Base-by-base conservation (phyloP, 92 coral and sea anemone species). In the Epizoanthus stellaris region DNA sequence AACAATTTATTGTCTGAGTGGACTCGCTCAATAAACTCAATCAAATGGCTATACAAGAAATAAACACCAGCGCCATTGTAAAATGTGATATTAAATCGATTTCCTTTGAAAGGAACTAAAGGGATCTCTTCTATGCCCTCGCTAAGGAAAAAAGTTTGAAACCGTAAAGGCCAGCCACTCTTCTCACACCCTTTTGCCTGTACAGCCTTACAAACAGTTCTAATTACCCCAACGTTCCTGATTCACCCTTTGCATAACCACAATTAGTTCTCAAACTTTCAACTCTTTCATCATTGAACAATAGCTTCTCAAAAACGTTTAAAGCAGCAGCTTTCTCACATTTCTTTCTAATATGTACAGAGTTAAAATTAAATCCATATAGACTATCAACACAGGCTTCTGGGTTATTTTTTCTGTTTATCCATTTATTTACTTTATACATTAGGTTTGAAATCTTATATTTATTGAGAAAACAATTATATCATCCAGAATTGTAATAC, bases 201-300 rank as follows among this genome's bases (percentile, higher is more conserved):
- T 40, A 79, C 62, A 5, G 84, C 84, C 66, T 79, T 59, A 62
- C 84, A 79, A 61, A 71, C 84, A 61, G 84, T 79, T 79, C 84
- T 38, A 38, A 71, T 79, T 61, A 79, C 84, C 84, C 34, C 20
- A 69, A 79, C 40, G 73, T 61, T 61, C 84, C 84, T 54, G 84
- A 79, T 68, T 79, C 25, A 23, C 25, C 25, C 25, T 23, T 23
- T 23, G 25, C 25, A 23, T 23, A 23, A 23, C 25, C 25, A 54
- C 25, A 23, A 23, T 23, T 23, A 23, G 0, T 23, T 23, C 25
- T 23, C 25, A 23, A 59, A 77, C 59, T 59, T 67, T 70, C 6
- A 77, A 77, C 63, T 38, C 63, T 77, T 77, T 70, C 63, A 70
- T 70, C 82, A 58, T 77, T 70, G 59, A 70, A 36, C 63, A 70